Evolutionary conservation across 2,888 invertebrate species (phyloP).

Genomic region (Cantharis nigra): DNA sequence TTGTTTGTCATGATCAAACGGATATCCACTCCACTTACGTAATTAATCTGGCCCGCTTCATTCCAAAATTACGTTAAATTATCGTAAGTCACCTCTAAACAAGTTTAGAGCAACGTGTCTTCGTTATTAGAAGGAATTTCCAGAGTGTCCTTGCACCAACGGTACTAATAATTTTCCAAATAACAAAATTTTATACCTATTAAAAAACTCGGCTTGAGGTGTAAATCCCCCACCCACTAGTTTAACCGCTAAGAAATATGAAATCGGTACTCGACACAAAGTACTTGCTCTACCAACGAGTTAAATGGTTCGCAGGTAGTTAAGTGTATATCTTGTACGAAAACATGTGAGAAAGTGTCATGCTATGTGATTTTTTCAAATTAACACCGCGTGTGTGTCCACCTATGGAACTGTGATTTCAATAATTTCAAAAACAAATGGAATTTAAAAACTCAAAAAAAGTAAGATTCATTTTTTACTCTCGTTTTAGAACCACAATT

Average conservation of each 20-base stretch:
- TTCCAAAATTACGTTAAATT: neutral
- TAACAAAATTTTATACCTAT: neutral
- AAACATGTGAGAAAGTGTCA: conserved; percentile 4
- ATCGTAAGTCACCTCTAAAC: neutral
- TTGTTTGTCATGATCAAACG: neutral
- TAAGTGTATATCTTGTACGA: neutral
- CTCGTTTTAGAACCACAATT: neutral
- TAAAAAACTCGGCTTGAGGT: neutral
- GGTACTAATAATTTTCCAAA: conserved; percentile 10
- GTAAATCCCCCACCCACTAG: conserved; percentile 14
- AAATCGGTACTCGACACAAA: conserved; percentile 6
- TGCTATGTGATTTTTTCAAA: conserved; percentile 1
- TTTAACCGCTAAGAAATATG: neutral
- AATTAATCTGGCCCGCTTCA: neutral
- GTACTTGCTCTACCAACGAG: conserved; percentile 13
- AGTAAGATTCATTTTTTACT: neutral
- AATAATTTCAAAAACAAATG: neutral
- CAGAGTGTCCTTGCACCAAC: conserved; percentile 13
- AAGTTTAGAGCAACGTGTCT: neutral
- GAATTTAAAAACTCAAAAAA: neutral
- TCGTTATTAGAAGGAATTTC: conserved; percentile 4
- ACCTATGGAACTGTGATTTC: neutral
- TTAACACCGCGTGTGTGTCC: neutral
- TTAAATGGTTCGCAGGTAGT: conserved; percentile 7
- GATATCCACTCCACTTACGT: neutral